Percentiles rank a stretch among this genome's conserved stretches.
Evolutionary conservation across 2,113 vertebrate species (phyloP).

Genomic region (Sciurus niger): DNA sequence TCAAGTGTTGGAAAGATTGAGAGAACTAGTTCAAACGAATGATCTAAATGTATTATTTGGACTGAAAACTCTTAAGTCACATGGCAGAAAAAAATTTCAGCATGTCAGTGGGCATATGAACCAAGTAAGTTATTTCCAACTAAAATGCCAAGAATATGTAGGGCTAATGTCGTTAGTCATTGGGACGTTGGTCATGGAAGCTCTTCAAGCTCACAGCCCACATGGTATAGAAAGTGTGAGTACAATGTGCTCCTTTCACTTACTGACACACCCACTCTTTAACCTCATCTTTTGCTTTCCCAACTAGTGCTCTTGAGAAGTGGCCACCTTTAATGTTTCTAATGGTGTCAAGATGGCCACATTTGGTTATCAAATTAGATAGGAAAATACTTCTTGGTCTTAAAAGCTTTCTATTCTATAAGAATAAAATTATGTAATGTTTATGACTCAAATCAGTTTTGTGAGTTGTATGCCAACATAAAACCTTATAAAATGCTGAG

Average conservation of each 20-base stretch:
- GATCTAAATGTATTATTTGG: not conserved
- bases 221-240: not conserved
- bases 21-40: slow-evolving; percentile 13
- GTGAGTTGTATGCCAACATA: not conserved
- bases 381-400: not conserved
- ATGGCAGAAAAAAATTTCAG: slow-evolving; percentile 18
- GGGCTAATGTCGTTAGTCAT: slow-evolving; percentile 40
- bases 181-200: not conserved
- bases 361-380: not conserved
- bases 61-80: not conserved
- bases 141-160: slow-evolving; percentile 49
- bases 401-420: not conserved
- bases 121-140: slow-evolving; percentile 7
- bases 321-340: not conserved
- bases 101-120: slow-evolving; percentile 8
- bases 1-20: not conserved
- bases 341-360: not conserved
- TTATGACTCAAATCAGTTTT: not conserved
- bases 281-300: not conserved
- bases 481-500: not conserved
- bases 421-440: not conserved
- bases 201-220: not conserved
- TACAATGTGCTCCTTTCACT: not conserved
- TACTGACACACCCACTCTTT: not conserved
- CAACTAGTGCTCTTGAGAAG: not conserved